Conservation (phyloP, 2,888 invertebrate species). For the Phortica okadai region DNA sequence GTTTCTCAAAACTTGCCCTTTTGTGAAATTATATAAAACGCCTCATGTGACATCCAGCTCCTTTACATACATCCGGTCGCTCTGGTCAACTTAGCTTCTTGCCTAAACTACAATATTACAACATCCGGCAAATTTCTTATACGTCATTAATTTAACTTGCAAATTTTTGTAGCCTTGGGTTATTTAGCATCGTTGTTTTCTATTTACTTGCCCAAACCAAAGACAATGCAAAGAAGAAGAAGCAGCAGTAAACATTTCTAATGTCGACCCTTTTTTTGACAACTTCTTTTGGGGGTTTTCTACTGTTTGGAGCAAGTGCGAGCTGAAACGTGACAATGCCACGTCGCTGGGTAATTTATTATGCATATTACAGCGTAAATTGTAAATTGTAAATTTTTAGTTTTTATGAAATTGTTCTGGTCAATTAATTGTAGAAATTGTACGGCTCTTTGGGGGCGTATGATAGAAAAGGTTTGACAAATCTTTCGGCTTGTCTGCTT, state of each 20-base stretch:
- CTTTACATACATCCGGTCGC: neutral
- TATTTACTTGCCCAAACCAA: constrained; percentile 23
- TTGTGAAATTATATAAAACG: neutral
- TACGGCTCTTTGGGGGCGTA: constrained; percentile 34
- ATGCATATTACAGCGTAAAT: constrained; percentile 50
- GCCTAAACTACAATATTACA: neutral
- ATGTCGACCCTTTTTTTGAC: constrained; percentile 55
- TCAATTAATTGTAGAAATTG: constrained; percentile 72
- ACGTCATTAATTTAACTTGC: constrained; percentile 66
- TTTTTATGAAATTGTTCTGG: constrained; percentile 72
- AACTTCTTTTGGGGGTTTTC: neutral
- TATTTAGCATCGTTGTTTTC: constrained; percentile 38
- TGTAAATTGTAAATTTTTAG: constrained; percentile 56
- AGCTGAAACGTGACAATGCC: constrained; percentile 61
- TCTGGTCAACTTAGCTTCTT: neutral
- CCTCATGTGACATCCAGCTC: neutral
- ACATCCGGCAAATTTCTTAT: constrained; percentile 45
- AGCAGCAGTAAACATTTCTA: constrained; percentile 34
- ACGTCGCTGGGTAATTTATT: constrained; percentile 69
- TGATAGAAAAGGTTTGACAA: neutral
- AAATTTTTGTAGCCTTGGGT: constrained; percentile 60
- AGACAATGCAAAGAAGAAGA: neutral
- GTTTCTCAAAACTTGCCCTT: neutral
- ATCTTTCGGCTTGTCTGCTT: neutral
- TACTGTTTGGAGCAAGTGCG: neutral